Evolutionary conservation across 2,113 vertebrate genomes (phyloP).

Genomic region (Erinaceus europaeus): DNA sequence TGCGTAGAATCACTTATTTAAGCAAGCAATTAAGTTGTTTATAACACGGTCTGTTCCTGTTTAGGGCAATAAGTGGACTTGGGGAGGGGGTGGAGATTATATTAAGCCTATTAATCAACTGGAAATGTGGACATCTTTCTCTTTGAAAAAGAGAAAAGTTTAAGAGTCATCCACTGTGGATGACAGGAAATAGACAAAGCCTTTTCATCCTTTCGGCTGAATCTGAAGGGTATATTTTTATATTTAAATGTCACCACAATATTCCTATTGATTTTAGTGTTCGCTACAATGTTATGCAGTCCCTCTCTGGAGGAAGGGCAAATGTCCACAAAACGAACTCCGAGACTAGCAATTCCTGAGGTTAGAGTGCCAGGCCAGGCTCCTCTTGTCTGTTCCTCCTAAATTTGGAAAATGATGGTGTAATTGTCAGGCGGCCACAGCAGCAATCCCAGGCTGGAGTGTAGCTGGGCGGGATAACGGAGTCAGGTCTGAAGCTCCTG

Average conservation of each 20-base stretch:
- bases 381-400: background rate
- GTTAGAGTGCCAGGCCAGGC: background rate
- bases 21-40: slow-evolving; percentile 68
- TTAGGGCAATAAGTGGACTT: slow-evolving; percentile 66
- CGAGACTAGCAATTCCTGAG: background rate
- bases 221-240: slow-evolving; percentile 2
- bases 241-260: slow-evolving; percentile 41
- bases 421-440: background rate
- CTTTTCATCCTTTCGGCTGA: background rate
- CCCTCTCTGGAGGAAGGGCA: slow-evolving; percentile 36
- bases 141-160: slow-evolving; percentile 60
- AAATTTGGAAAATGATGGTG: background rate
- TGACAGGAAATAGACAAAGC: slow-evolving; percentile 51
- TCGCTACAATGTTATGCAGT: background rate
- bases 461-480: background rate
- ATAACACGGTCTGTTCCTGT: slow-evolving; percentile 41
- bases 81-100: slow-evolving; percentile 45
- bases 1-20: slow-evolving; percentile 67
- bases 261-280: slow-evolving; percentile 34
- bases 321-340: slow-evolving; percentile 39
- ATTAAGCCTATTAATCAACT: slow-evolving; percentile 63
- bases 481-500: background rate
- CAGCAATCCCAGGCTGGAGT: background rate
- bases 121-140: slow-evolving; percentile 51
- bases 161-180: background rate